Percentiles rank a stretch among this genome's conserved stretches.
phyloP scores from a whole-genome alignment of 2,113 vertebrate species.

The Hippocampus barbouri region DNA sequence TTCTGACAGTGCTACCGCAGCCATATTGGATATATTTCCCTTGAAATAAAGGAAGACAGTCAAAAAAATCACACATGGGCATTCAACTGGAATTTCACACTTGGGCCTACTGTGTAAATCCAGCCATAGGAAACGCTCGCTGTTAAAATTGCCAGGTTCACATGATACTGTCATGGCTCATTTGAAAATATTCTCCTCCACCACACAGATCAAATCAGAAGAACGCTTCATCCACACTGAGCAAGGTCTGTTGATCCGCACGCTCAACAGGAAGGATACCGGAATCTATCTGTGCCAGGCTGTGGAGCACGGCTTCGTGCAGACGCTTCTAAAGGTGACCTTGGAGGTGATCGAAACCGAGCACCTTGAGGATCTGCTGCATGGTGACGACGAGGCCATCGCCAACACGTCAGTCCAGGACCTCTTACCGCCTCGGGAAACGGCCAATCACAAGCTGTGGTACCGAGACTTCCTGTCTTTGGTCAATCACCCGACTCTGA shows the following conservation, averaged over 20 bases:
- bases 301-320: constrained; percentile 95
- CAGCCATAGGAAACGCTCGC: no score
- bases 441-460: constrained; percentile 89
- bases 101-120: no score
- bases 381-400: constrained; percentile 77
- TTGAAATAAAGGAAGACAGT: neutral
- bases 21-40: no score
- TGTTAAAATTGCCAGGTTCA: neutral
- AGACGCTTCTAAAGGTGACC: constrained; percentile 88
- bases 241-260: constrained; percentile 88
- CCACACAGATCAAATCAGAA: constrained; percentile 78
- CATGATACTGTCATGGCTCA: neutral
- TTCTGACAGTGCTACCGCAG: no score
- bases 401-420: constrained; percentile 57
- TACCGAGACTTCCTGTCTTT: constrained; percentile 98
- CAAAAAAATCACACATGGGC: neutral
- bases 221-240: constrained; percentile 86
- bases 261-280: constrained; percentile 81
- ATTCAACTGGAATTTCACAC: neutral
- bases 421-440: constrained; percentile 62
- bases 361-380: constrained; percentile 87
- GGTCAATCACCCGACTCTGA: constrained; percentile 92
- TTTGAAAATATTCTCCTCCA: constrained; percentile 13
- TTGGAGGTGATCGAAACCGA: constrained; percentile 90
- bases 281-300: constrained; percentile 91